phyloP scores from a whole-genome alignment of 2,113 vertebrate genomes.

The Halichoerus grypus region DNA sequence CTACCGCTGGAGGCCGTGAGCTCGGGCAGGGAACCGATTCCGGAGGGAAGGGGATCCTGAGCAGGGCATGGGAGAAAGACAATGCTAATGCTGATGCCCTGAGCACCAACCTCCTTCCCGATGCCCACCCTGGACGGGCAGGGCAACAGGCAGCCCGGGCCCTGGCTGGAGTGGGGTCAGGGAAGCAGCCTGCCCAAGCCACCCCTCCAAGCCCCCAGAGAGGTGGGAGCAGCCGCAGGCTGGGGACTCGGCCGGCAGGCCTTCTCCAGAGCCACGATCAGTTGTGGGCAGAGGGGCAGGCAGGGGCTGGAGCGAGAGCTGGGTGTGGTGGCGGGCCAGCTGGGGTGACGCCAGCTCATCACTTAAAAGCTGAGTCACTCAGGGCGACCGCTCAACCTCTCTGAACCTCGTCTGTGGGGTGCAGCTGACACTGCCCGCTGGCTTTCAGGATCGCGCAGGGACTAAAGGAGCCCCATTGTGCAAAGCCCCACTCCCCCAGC shows the following conservation, averaged over 20 bases:
- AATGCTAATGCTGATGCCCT: rapidly evolving
- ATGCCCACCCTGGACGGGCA: rapidly evolving
- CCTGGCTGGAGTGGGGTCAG: rapidly evolving
- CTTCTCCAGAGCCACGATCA: not conserved
- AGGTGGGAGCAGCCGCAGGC: not conserved
- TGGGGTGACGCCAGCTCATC: not conserved
- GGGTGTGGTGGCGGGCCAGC: not conserved
- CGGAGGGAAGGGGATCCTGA: rapidly evolving
- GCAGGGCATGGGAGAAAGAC: rapidly evolving
- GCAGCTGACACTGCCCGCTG: no score
- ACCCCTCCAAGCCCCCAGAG: not conserved
- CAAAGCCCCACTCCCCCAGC: not conserved
- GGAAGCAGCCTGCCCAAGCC: not conserved
- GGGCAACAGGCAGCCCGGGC: not conserved
- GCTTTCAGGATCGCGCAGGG: not conserved
- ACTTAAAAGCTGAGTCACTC: not conserved
- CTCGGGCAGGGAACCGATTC: not conserved
- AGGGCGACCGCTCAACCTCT: not conserved
- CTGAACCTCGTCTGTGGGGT: not conserved
- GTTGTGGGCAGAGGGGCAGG: not conserved
- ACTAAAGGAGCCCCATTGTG: not conserved
- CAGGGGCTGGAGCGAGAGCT: not conserved
- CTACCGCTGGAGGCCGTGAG: not conserved
- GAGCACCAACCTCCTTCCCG: not conserved
- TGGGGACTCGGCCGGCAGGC: not conserved